These are phyloP conservation scores for Picathartes gymnocephalus DNA, from an alignment of 2,113 vertebrate genomes.

Conservation along the genomic window DNA sequence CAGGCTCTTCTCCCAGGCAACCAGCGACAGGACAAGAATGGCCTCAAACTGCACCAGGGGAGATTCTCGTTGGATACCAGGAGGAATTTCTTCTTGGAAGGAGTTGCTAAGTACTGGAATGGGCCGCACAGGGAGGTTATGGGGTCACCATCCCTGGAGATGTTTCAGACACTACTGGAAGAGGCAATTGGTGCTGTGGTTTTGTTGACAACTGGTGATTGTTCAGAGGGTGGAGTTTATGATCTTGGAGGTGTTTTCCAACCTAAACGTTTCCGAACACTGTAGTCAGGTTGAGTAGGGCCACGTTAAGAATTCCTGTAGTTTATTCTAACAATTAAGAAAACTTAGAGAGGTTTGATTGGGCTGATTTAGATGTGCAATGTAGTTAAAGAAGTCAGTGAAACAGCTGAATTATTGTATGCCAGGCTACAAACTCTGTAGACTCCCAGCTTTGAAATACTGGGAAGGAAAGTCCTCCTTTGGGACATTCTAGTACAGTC, in stretches of 20 bases:
- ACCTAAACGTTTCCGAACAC: background rate
- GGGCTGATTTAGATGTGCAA: background rate
- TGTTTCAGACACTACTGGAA: background rate
- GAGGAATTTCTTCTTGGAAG: background rate
- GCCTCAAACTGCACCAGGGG: background rate
- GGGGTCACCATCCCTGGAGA: background rate
- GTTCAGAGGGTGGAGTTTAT: background rate
- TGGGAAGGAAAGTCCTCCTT: background rate
- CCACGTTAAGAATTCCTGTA: background rate
- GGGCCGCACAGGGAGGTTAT: background rate
- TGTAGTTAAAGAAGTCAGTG: background rate
- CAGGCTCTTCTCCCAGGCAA: fast-evolving
- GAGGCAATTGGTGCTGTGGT: too few relatives aligned
- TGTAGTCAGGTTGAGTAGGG: background rate
- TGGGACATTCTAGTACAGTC: background rate
- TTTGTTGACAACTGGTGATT: background rate
- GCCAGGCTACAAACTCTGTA: background rate
- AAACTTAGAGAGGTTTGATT: background rate
- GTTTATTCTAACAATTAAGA: background rate
- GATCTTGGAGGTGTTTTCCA: background rate
- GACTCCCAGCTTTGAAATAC: background rate
- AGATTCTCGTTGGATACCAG: background rate
- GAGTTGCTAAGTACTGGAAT: background rate
- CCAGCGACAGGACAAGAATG: background rate
- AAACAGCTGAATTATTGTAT: background rate